phyloP scores from a whole-genome alignment of 2,113 vertebrate species.

The Calonectris borealis region DNA sequence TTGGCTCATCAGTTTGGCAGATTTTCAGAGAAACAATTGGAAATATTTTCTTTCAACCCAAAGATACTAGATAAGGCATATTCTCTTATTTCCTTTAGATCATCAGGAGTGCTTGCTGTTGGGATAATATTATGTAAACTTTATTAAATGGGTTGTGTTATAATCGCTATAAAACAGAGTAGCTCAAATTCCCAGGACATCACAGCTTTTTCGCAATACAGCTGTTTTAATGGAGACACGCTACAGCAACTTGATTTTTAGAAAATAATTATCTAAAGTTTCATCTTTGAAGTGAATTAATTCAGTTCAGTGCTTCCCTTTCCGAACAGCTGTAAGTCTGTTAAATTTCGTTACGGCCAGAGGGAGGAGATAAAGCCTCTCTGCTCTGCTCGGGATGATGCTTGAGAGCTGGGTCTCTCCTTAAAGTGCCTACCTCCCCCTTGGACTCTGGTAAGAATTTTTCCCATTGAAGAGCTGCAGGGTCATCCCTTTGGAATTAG shows the following conservation, averaged over 20 bases:
- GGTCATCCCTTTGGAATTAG: not conserved
- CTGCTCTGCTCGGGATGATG: not conserved
- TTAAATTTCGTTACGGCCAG: not conserved
- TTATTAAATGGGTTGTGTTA: not conserved
- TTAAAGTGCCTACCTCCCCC: not conserved
- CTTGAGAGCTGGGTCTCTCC: not conserved
- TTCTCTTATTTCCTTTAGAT: not conserved
- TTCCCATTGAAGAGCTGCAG: not conserved
- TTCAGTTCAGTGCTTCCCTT: not conserved
- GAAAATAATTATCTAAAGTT: not conserved
- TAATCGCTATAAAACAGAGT: not conserved
- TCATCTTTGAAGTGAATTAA: accelerated
- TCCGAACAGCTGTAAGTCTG: not conserved
- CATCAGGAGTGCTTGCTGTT: too few relatives aligned
- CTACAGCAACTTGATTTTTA: not conserved
- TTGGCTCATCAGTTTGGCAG: not conserved
- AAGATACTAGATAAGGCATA: accelerated
- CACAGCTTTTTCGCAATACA: accelerated
- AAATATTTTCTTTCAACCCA: not conserved
- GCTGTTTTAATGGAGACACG: not conserved
- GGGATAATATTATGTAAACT: accelerated
- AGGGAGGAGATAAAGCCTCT: constrained; percentile 44
- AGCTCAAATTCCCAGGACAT: not conserved
- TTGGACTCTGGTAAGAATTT: accelerated
- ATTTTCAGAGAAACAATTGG: not conserved